These are phyloP conservation scores for Conomelus anceps DNA, from an alignment of 2,888 invertebrate species.

Conservation along the genomic window DNA sequence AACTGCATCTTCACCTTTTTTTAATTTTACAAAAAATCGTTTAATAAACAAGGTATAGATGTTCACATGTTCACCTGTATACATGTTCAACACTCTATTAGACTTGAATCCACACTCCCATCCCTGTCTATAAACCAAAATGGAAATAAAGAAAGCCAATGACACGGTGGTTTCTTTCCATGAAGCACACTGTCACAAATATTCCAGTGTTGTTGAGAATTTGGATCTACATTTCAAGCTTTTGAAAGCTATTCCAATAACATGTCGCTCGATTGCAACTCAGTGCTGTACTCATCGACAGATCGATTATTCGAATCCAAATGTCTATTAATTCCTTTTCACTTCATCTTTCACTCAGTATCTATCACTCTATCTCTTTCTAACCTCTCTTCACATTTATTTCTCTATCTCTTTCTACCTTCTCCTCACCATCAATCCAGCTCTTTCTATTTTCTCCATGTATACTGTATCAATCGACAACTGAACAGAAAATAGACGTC, in stretches of 20 bases:
- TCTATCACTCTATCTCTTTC: background rate
- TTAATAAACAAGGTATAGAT: no score
- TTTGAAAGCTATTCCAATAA: background rate
- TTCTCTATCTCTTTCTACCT: background rate
- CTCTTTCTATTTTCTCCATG: background rate
- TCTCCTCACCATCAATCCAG: background rate
- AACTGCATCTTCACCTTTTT: no score
- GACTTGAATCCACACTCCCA: no score
- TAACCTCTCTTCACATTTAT: background rate
- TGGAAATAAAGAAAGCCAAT: background rate
- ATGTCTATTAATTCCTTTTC: background rate
- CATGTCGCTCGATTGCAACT: background rate
- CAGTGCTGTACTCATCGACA: no score
- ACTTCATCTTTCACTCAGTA: no score
- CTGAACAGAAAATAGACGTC: background rate
- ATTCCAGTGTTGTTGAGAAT: background rate
- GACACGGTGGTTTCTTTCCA: background rate
- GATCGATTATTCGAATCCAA: background rate
- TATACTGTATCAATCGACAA: background rate
- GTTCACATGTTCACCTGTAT: no score
- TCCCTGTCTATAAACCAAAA: no score
- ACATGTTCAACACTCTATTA: no score
- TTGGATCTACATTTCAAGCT: background rate
- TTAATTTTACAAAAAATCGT: no score
- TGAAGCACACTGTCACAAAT: background rate